Percentiles rank a stretch among this genome's conserved stretches.
phyloP scores from a whole-genome alignment of 2,797 vertebrate species.

The Chiroxiphia lanceolata region DNA sequence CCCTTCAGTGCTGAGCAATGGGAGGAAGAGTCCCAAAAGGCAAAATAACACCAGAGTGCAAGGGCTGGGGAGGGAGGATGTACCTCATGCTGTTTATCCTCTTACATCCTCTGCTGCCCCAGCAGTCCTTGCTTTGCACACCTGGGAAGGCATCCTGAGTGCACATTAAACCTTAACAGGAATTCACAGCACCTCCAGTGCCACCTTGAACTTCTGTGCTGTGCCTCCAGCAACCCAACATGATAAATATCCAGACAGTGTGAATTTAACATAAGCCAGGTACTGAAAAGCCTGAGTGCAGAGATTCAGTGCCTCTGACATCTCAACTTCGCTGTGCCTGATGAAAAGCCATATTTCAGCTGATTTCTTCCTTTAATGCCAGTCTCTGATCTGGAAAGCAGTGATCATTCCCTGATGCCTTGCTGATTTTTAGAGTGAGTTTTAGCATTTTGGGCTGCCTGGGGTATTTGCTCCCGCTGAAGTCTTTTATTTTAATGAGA shows the following conservation, averaged over 20 bases:
- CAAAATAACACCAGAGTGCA: not conserved
- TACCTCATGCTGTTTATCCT: fast-evolving
- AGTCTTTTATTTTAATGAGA: not conserved
- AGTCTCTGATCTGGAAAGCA: not conserved
- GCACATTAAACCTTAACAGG: not conserved
- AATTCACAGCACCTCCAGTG: not conserved
- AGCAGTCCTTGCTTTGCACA: not conserved
- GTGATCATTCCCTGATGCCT: not conserved
- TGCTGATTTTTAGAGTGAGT: not conserved
- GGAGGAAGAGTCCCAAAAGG: not conserved
- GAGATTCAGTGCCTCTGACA: not conserved
- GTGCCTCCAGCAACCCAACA: not conserved
- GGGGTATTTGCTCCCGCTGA: not conserved
- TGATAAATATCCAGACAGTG: not conserved
- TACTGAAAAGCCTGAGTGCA: not conserved
- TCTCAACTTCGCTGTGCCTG: not conserved
- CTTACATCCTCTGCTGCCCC: not conserved
- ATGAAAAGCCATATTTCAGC: not conserved
- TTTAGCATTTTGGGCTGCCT: not conserved
- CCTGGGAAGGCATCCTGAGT: not conserved
- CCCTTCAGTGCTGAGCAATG: not conserved
- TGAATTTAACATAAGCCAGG: fast-evolving
- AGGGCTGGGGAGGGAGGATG: no score
- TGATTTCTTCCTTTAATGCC: not conserved
- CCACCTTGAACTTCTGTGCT: not conserved